A percentile compares a stretch with the other conserved stretches of the same genome.
phyloP scores from a whole-genome alignment of 2,113 vertebrate genomes.

The Toxotes chatareus region DNA sequence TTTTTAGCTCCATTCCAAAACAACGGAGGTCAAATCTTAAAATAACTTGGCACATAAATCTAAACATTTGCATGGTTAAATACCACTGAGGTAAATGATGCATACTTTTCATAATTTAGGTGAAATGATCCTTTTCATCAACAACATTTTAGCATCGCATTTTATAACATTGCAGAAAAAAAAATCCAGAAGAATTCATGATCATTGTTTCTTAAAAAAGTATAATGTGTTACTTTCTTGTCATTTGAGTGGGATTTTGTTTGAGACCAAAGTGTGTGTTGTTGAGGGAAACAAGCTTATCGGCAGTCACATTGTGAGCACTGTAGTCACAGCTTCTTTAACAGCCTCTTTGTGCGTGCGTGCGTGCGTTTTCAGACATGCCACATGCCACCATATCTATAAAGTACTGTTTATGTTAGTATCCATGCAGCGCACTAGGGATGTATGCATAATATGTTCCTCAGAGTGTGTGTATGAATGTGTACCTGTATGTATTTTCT shows the following conservation, averaged over 20 bases:
- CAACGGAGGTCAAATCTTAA: neutral
- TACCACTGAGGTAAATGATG: neutral
- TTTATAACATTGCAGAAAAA: neutral
- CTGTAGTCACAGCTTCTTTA: constrained; percentile 63
- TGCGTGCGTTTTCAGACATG: constrained; percentile 8
- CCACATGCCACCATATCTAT: neutral
- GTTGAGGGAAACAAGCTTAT: constrained; percentile 55
- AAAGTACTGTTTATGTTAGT: constrained; percentile 44
- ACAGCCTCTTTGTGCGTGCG: constrained; percentile 27
- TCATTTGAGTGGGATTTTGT: constrained; percentile 46
- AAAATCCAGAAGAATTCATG: neutral
- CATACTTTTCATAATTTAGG: neutral
- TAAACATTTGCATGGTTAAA: neutral
- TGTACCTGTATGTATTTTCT: neutral
- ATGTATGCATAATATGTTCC: constrained; percentile 38
- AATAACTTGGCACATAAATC: neutral
- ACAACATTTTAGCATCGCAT: neutral
- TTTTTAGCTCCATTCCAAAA: neutral
- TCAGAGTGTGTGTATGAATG: neutral
- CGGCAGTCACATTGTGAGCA: constrained; percentile 45
- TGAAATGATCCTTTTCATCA: neutral
- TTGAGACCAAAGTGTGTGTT: constrained; percentile 41
- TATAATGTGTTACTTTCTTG: constrained; percentile 29
- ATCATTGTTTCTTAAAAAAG: too few species aligned
- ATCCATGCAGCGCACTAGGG: constrained; percentile 9